Evolutionary conservation across 2,797 vertebrate species (phyloP).

Genomic region (Harpagifer antarcticus): DNA sequence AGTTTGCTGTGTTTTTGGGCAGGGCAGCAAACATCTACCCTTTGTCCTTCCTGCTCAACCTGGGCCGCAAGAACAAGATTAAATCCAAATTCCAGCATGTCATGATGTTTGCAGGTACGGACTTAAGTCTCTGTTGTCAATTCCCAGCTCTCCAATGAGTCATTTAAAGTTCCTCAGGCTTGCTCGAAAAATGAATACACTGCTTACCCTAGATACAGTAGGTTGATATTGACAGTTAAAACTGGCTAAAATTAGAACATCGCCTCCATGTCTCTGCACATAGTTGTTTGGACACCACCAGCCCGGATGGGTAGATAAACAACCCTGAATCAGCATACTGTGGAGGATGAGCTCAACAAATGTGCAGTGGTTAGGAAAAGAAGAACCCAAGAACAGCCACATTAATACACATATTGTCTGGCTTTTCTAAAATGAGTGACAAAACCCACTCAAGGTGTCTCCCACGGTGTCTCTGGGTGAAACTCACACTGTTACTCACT

Average conservation of each 20-base stretch:
- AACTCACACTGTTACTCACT: neutral
- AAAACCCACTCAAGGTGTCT: neutral
- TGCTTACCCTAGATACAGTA: neutral
- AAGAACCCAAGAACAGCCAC: neutral
- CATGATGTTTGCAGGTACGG: constrained; percentile 98
- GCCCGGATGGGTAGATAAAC: neutral
- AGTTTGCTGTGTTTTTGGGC: constrained; percentile 97
- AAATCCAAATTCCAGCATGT: constrained; percentile 95
- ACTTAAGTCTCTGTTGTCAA: neutral
- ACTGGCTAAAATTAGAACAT: constrained; percentile 1
- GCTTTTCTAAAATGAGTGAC: neutral
- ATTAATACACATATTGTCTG: neutral
- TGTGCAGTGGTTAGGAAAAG: neutral
- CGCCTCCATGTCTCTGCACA: neutral
- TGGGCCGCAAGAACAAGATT: constrained; percentile 96
- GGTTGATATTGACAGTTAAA: constrained; percentile 18
- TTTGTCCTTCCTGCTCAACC: constrained; percentile 95
- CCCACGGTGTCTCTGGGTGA: neutral
- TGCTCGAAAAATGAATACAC: neutral
- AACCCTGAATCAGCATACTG: neutral
- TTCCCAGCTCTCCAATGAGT: neutral
- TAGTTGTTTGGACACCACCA: neutral
- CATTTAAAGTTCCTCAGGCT: neutral
- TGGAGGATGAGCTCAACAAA: neutral
- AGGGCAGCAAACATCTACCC: constrained; percentile 98